Percentiles rank a stretch among this genome's conserved stretches.
Evolutionary conservation across 2,888 invertebrate genomes (phyloP).

Genomic region (Cataglyphis cursor): DNA sequence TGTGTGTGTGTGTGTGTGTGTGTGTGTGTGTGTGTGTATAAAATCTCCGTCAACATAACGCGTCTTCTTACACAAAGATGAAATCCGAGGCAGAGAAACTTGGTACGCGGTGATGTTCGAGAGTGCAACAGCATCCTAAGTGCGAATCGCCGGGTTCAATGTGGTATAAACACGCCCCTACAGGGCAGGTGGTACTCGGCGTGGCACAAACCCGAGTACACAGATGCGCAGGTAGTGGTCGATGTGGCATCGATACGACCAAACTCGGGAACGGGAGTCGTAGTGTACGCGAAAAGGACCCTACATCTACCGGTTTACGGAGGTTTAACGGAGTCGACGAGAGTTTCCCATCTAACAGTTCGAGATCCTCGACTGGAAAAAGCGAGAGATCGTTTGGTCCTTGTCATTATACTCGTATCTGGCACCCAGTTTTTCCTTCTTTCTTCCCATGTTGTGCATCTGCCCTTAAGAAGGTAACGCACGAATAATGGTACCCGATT

Average conservation of each 20-base stretch:
- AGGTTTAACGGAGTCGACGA: slow-evolving; percentile 61
- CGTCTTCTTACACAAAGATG: slow-evolving; percentile 36
- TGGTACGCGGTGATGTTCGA: slow-evolving; percentile 63
- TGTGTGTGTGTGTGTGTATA: too few species aligned
- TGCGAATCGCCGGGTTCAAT: slow-evolving; percentile 63
- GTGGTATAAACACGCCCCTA: slow-evolving; percentile 70
- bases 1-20: too few species aligned
- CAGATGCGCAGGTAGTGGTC: slow-evolving; percentile 49
- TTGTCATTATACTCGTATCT: slow-evolving; percentile 10
- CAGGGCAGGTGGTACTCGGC: slow-evolving; percentile 71
- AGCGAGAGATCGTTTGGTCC: slow-evolving; percentile 49
- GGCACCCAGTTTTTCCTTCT: neutral
- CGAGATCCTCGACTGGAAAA: slow-evolving; percentile 66
- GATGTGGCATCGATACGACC: neutral
- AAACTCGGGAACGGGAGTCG: neutral
- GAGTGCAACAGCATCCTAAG: slow-evolving; percentile 52
- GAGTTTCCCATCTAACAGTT: slow-evolving; percentile 40
- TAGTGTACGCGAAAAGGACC: slow-evolving; percentile 25
- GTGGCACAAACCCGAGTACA: slow-evolving; percentile 24
- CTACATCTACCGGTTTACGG: slow-evolving; percentile 52
- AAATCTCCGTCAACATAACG: neutral
- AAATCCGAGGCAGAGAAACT: slow-evolving; percentile 1
- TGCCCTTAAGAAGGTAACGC: slow-evolving; percentile 52
- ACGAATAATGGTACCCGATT: slow-evolving; percentile 50
- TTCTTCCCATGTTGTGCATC: neutral